Evolutionary conservation across 2,797 vertebrate species (phyloP).

Genomic region (Parambassis ranga): DNA sequence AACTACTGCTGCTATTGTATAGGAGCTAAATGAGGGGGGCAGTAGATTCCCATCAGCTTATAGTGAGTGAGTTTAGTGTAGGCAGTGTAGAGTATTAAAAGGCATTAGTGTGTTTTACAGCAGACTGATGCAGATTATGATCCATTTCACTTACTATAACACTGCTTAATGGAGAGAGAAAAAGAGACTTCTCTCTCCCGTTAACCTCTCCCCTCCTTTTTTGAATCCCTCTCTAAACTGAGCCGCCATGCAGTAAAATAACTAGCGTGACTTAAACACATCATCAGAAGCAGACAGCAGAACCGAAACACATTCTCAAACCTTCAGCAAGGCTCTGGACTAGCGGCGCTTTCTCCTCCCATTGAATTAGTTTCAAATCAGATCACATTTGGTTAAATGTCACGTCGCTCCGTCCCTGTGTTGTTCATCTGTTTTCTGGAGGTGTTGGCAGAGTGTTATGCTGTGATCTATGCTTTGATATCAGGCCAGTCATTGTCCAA

Average conservation of each 20-base stretch:
- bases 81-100: constrained; percentile 34
- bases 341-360: background rate
- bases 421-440: background rate
- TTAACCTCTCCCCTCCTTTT: constrained; percentile 23
- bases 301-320: background rate
- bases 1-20: background rate
- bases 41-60: constrained; percentile 27
- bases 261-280: constrained; percentile 12
- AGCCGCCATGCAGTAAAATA: constrained; percentile 7
- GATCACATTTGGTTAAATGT: background rate
- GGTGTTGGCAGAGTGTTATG: background rate
- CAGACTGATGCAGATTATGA: constrained; percentile 45
- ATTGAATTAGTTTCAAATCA: background rate
- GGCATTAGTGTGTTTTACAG: constrained; percentile 48
- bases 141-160: constrained; percentile 30
- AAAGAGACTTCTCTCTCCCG: background rate
- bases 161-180: constrained; percentile 38
- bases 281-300: background rate
- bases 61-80: background rate
- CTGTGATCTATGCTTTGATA: background rate
- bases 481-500: background rate
- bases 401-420: background rate
- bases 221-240: constrained; percentile 3
- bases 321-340: background rate
- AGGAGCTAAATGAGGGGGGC: background rate